phyloP scores from a whole-genome alignment of 2,888 invertebrate genomes.

The Apamea monoglypha region DNA sequence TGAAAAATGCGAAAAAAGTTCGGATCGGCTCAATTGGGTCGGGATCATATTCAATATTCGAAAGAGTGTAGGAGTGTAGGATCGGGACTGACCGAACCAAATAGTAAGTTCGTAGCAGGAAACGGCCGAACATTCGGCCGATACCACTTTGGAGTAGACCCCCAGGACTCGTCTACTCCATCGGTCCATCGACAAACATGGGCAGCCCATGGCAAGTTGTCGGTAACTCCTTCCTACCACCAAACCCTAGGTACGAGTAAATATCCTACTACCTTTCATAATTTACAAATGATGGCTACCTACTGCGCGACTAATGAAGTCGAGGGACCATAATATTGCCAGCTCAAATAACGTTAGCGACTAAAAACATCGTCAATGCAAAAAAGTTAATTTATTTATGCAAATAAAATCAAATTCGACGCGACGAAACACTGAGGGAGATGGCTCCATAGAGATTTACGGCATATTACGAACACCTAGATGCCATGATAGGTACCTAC shows the following conservation, averaged over 20 bases:
- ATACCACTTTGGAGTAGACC: no score
- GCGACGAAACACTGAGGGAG: constrained; percentile 61
- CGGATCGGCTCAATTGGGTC: no score
- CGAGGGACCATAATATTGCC: constrained; percentile 49
- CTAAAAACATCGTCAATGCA: constrained; percentile 64
- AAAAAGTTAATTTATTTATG: constrained; percentile 70
- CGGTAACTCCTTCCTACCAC: background rate
- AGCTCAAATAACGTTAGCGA: constrained; percentile 55
- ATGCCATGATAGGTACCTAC: constrained; percentile 53
- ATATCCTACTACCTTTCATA: background rate
- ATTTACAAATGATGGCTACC: constrained; percentile 27
- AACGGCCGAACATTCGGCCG: no score
- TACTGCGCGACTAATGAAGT: constrained; percentile 47
- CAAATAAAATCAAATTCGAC: constrained; percentile 68
- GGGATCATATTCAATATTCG: no score
- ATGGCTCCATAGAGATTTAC: constrained; percentile 65
- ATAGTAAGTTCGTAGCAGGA: no score
- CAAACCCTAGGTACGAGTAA: background rate
- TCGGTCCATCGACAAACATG: background rate
- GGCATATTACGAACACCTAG: constrained; percentile 62
- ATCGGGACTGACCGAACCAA: no score
- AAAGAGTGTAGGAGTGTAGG: no score
- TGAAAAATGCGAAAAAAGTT: no score
- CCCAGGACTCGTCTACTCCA: background rate
- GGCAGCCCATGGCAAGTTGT: background rate